A percentile compares a stretch with the other conserved stretches of the same genome.
Evolutionary conservation across 1,140 invertebrate species (phyloP).

Genomic region (Diploscapter pachys): DNA sequence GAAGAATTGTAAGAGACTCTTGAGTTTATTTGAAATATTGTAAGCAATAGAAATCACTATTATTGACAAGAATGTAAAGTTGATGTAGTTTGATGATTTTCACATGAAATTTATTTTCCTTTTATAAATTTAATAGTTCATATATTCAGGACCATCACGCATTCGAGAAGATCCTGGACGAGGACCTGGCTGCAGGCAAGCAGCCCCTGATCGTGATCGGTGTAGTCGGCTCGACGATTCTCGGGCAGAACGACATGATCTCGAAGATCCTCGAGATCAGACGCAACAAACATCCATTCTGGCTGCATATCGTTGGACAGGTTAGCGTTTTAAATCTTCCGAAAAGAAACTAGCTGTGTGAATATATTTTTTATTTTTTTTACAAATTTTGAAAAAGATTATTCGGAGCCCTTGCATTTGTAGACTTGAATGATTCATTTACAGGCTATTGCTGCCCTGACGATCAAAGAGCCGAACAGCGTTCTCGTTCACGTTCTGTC

Average conservation of each 20-base stretch:
- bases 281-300: constrained; percentile 28
- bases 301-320: constrained; percentile 43
- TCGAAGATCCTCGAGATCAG: constrained; percentile 35
- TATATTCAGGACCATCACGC: constrained; percentile 33
- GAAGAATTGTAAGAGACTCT: constrained; percentile 34
- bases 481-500: constrained; percentile 40
- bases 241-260: constrained; percentile 44
- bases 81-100: too few relatives aligned
- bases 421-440: not conserved
- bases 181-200: constrained; percentile 34
- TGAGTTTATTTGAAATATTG: not conserved
- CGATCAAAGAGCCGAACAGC: constrained; percentile 35
- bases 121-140: not conserved
- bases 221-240: constrained; percentile 41
- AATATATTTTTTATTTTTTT: too few relatives aligned
- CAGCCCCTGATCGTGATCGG: constrained; percentile 39
- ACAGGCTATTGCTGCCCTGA: constrained; percentile 39
- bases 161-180: constrained; percentile 37
- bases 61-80: not conserved
- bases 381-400: too few relatives aligned
- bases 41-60: not conserved
- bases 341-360: too few relatives aligned
- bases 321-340: constrained; percentile 1
- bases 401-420: too few relatives aligned
- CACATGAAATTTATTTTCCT: not conserved